Base-by-base conservation (phyloP, 2,113 vertebrate species). In the Ursus arctos region DNA sequence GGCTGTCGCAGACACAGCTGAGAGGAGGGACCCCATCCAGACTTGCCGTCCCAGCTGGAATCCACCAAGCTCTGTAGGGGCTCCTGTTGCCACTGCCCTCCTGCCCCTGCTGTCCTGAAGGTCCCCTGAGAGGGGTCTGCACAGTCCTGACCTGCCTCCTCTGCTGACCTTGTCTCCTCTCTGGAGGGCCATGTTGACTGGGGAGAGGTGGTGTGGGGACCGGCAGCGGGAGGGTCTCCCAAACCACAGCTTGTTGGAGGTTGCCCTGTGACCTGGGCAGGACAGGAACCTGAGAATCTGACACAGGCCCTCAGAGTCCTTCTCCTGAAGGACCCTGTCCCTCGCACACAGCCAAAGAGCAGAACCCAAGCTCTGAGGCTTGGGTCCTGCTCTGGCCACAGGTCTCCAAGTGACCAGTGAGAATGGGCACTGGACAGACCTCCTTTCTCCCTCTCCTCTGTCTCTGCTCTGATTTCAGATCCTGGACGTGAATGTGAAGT, bases 401-500 rank as follows among this genome's bases (percentile, higher is more conserved):
- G n/a, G 28, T 65, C 59, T 67, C 43, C 28, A 6, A n/a, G 90
- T 71, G 61, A 71, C 51, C 36, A n/a, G 18, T n/a, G 51, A 71
- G 28, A 71, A 21, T 21, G 47, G 22, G 28, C 36, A n/a, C 28
- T 57, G 19, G 40, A 47, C 57, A 69, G 65, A 69, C 15, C 16
- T n/a, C 65, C 18, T 84, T 15, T 65, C 14, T 7, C 7, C 19
- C 7, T 47, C 31, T 24, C 36, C 26, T 33, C 7, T 7, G 31
- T 24, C 36, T 47, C 36, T 4, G 47, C 26, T 63, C 51, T 57
- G 13, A 6, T 53, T 65, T 84, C 80, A 99, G 99, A 99, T 99
- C 95, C 93, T 99, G 93, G 97, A 98, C 12, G 72, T 99, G 47
- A 99, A 99, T 81, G 98, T 99, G 36, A 99, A 99, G 87, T 93